Percentiles rank a stretch among this genome's conserved stretches.
Evolutionary conservation across 1,140 invertebrate species (phyloP).

Genomic region (Scaptomyza montana): DNA sequence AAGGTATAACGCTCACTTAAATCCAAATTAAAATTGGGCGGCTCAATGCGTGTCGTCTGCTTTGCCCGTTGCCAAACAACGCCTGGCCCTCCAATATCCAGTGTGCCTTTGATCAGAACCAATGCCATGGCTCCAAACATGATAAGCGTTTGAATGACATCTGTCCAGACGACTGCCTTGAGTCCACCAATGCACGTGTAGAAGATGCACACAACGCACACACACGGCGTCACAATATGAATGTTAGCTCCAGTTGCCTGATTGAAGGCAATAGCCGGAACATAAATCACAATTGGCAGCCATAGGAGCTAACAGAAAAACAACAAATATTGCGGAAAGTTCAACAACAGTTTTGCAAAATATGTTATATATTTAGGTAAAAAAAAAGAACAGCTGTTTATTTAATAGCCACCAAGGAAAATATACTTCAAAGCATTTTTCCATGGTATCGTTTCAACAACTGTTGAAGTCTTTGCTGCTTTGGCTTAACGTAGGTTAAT

Average conservation of each 20-base stretch:
- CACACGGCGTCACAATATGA: conserved; percentile 91
- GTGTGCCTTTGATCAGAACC: conserved; percentile 91
- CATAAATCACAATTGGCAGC: conserved; percentile 88
- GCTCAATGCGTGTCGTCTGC: conserved; percentile 89
- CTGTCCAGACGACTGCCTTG: conserved; percentile 97
- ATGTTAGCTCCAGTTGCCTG: conserved; percentile 94
- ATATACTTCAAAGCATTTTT: no score
- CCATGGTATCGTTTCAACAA: no score
- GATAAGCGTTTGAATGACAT: conserved; percentile 93
- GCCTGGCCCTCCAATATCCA: conserved; percentile 90
- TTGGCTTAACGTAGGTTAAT: no score
- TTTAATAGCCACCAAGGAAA: no score
- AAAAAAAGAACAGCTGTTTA: no score
- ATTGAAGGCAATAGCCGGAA: conserved; percentile 88
- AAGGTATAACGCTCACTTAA: conserved; percentile 90
- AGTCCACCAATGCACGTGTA: conserved; percentile 96
- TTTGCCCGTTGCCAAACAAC: conserved; percentile 89
- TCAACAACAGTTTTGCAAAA: no score
- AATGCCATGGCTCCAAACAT: conserved; percentile 94
- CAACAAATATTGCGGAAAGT: no score
- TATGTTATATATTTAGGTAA: no score
- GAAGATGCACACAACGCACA: conserved; percentile 95
- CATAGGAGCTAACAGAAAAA: conserved; percentile 85
- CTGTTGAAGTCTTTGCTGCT: no score
- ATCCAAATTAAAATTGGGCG: conserved; percentile 88